Evolutionary conservation across 2,113 vertebrate species (phyloP).

Genomic region (Arenaria interpres): DNA sequence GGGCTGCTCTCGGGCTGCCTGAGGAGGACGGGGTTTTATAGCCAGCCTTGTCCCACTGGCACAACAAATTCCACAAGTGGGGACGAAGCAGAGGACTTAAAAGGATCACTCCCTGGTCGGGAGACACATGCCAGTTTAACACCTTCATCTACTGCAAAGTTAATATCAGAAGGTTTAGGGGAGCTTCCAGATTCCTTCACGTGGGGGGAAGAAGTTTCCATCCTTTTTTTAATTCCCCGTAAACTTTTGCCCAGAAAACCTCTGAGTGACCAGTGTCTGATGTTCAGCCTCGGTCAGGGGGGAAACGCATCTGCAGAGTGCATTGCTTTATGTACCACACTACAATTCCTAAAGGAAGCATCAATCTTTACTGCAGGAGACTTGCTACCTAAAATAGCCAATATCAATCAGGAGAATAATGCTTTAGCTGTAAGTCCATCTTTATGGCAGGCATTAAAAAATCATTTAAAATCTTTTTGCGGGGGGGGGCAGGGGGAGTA

Average conservation of each 20-base stretch:
- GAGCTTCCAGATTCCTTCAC: not conserved
- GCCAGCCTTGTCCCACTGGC: conserved; percentile 72
- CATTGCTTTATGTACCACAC: not conserved
- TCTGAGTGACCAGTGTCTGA: not conserved
- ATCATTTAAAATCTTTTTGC: not conserved
- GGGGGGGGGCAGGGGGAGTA: not conserved
- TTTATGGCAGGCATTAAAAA: not conserved
- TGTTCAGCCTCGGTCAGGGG: not conserved
- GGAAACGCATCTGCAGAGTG: not conserved
- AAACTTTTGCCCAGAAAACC: not conserved
- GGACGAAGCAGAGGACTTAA: conserved; percentile 78
- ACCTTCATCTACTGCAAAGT: conserved; percentile 40
- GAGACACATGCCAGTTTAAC: conserved; percentile 64
- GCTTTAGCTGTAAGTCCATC: not conserved
- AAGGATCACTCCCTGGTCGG: conserved; percentile 73
- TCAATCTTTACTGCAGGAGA: not conserved
- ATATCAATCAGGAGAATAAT: not conserved
- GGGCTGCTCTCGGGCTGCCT: not conserved
- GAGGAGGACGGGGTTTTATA: conserved; percentile 52
- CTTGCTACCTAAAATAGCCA: not conserved
- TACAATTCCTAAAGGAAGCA: not conserved
- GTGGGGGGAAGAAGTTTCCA: not conserved
- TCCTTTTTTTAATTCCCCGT: not conserved
- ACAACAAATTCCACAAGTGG: conserved; percentile 83
- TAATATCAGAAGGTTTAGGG: conserved; percentile 19